Percentiles rank a stretch among this genome's conserved stretches.
Conservation (phyloP, 2,113 vertebrate genomes). For the Anser brachyrhynchus region DNA sequence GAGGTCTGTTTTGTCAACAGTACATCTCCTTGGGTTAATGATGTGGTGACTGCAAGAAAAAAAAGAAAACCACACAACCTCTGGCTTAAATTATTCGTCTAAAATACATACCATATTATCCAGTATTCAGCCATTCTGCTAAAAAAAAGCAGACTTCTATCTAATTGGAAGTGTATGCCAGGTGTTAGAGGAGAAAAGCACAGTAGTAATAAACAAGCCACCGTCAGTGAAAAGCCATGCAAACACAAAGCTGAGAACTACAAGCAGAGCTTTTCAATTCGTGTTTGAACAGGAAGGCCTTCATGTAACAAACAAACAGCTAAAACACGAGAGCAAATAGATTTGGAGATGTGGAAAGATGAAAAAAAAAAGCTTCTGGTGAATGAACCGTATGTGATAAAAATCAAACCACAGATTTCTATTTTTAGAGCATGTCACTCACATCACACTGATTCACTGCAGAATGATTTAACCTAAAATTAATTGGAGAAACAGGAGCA, state of each 20-base stretch:
- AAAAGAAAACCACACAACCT: background rate
- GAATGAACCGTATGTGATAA: background rate
- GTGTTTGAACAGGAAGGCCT: background rate
- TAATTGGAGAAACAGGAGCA: background rate
- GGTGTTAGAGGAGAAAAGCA: background rate
- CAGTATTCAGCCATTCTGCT: conserved; percentile 1
- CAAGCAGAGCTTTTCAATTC: background rate
- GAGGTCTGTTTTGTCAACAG: conserved; percentile 36
- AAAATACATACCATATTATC: conserved; percentile 33
- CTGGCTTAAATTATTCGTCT: background rate
- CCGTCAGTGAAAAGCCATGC: conserved; percentile 39
- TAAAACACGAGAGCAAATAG: background rate
- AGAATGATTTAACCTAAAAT: background rate
- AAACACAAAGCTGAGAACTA: conserved; percentile 40
- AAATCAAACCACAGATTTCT: background rate
- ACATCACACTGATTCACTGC: background rate
- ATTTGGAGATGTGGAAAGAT: background rate
- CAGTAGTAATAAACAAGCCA: background rate
- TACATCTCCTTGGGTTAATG: conserved; percentile 28
- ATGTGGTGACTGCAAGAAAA: background rate
- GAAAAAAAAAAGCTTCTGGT: background rate
- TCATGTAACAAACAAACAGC: background rate
- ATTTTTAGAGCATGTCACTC: fast-evolving
- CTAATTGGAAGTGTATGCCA: background rate
- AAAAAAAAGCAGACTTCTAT: background rate